Evolutionary conservation across 2,888 invertebrate genomes (phyloP), one percentile per base, ranked within the genome.

Genomic region (Nomada flava): DNA sequence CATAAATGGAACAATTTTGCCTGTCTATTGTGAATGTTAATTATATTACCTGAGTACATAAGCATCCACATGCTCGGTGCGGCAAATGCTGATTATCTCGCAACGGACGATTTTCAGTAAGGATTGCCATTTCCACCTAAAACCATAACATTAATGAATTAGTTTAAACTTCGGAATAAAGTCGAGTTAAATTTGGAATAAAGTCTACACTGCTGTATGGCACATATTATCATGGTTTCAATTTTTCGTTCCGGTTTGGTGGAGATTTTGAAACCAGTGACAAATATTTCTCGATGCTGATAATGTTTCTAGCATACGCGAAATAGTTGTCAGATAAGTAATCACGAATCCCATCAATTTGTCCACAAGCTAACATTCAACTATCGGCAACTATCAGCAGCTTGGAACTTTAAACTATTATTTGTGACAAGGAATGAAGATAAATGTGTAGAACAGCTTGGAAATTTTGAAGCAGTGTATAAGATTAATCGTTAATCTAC

Each of bases 1-100:
- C 36, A 36, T 26, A 69, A 69, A 23, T 4, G 20, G 1, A n/a
- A 47, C 23, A 10, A 44, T 59, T 18, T 5, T 1, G 53, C 50
- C 42, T 26, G 42, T 53, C 68, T 71, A 68, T 52, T 50, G 18
- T 18, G 18, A 36, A 10, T 36, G 20, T 36, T 29, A 72, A 64
- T 26, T 29, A 52, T 82, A 79, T 96, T 94, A 98, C 98, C 98
- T 98, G 79, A 99, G 95, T 42, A 99, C 98, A 94, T 99, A 99
- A 60, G 99, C 98, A 94, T 99, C 98, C 91, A 99, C 97, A 93
- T 97, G 96, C 88, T 98, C 97, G 94, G 98, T 98, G 93, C 96
- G 96, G 77, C 96, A 96, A 93, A 96, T 97, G 94, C 98, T 98
- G 94, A 99, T 98, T 86, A 99, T 98, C 94, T 98, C 98, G 94